phyloP scores from a whole-genome alignment of 1,140 invertebrate species.

The Spodoptera litura region DNA sequence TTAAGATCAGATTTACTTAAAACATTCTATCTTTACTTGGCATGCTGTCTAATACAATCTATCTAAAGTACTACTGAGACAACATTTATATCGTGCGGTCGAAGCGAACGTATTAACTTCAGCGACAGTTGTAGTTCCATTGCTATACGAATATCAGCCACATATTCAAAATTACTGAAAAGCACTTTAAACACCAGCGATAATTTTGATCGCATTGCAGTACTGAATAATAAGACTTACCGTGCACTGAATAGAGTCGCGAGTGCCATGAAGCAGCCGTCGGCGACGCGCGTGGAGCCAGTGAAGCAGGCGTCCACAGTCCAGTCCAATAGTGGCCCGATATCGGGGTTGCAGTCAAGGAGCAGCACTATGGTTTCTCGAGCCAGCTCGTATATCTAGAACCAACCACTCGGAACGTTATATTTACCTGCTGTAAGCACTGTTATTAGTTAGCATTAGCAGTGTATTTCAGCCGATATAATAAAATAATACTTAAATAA shows the following conservation, averaged over 20 bases:
- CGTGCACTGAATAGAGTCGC: slow-evolving; percentile 98
- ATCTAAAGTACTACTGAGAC: no score
- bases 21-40: no score
- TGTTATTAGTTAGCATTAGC: background rate
- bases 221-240: slow-evolving; percentile 84
- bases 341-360: slow-evolving; percentile 98
- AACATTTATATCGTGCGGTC: no score
- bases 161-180: no score
- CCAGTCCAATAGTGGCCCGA: slow-evolving; percentile 97
- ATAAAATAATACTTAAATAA: background rate
- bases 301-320: slow-evolving; percentile 99
- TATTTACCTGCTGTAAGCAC: background rate
- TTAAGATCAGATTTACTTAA: no score
- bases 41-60: no score
- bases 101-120: no score
- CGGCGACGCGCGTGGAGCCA: slow-evolving; percentile 94
- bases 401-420: background rate
- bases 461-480: background rate
- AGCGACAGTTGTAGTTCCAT: no score
- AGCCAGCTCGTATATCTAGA: slow-evolving; percentile 94
- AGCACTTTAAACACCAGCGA: no score
- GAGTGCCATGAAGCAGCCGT: slow-evolving; percentile 97
- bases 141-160: no score
- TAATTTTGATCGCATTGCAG: no score
- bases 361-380: slow-evolving; percentile 97